Evolutionary conservation across 1,140 invertebrate species (phyloP).

Genomic region (Heliothis subflexa): DNA sequence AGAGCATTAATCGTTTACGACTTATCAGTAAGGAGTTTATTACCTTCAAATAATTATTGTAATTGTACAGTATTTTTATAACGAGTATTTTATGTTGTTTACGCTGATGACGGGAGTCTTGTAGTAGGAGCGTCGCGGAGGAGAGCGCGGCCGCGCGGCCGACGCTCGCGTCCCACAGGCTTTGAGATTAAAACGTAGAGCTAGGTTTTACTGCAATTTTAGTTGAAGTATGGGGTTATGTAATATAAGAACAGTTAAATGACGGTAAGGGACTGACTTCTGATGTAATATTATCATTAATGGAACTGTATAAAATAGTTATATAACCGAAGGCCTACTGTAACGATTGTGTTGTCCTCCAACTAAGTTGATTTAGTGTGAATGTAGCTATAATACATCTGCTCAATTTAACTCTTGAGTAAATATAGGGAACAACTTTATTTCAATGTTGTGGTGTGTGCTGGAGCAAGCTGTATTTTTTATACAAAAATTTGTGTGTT

Average conservation of each 20-base stretch:
- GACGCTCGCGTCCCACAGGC: slow-evolving; percentile 49
- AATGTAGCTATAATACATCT: slow-evolving; percentile 79
- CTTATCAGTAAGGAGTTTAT: slow-evolving; percentile 75
- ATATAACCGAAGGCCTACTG: slow-evolving; percentile 78
- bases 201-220: slow-evolving; percentile 79
- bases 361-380: slow-evolving; percentile 83
- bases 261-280: slow-evolving; percentile 80
- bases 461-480: slow-evolving; percentile 70
- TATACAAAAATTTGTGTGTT: slow-evolving; percentile 48
- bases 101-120: slow-evolving; percentile 55
- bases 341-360: slow-evolving; percentile 73
- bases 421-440: slow-evolving; percentile 74
- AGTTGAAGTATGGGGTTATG: slow-evolving; percentile 78
- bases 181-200: slow-evolving; percentile 81
- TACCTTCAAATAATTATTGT: slow-evolving; percentile 80
- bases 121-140: slow-evolving; percentile 31
- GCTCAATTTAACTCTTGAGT: slow-evolving; percentile 83
- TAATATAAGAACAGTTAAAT: slow-evolving; percentile 80
- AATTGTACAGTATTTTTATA: slow-evolving; percentile 86
- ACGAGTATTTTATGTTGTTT: slow-evolving; percentile 80
- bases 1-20: slow-evolving; percentile 73
- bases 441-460: slow-evolving; percentile 60
- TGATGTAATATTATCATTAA: slow-evolving; percentile 83
- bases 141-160: slow-evolving; percentile 35
- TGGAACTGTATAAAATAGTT: slow-evolving; percentile 83